A percentile compares a stretch with the other conserved stretches of the same genome.
Conservation (phyloP, 2,888 invertebrate genomes). For the Lacanobia wlatinum region DNA sequence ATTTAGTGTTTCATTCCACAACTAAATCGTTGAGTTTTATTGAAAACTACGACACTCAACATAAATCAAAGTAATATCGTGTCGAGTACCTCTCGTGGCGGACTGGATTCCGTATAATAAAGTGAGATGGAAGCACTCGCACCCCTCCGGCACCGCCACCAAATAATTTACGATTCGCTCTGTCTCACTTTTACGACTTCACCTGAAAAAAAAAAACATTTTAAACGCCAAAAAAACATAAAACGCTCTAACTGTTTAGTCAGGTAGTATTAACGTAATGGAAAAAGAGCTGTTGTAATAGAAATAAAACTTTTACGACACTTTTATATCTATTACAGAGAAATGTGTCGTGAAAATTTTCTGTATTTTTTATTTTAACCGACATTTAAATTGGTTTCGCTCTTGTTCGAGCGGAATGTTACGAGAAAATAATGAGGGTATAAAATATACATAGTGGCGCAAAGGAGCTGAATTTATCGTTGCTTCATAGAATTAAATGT, state of each 20-base stretch:
- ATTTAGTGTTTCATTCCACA: not conserved
- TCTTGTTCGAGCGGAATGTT: constrained; percentile 47
- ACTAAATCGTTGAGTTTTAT: constrained; percentile 23
- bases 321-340: constrained; percentile 53
- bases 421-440: constrained; percentile 52
- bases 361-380: constrained; percentile 46
- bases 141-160: constrained; percentile 10
- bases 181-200: constrained; percentile 60
- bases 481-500: constrained; percentile 32
- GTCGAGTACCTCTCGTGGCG: constrained; percentile 28
- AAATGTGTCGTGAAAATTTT: constrained; percentile 40
- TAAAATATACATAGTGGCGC: constrained; percentile 41
- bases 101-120: constrained; percentile 48
- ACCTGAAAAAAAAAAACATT: constrained; percentile 58
- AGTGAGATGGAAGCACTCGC: constrained; percentile 35
- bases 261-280: constrained; percentile 62
- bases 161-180: constrained; percentile 61
- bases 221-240: constrained; percentile 60
- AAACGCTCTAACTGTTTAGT: constrained; percentile 58
- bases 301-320: constrained; percentile 68
- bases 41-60: constrained; percentile 31
- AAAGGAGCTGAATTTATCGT: constrained; percentile 36
- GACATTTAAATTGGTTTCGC: constrained; percentile 52
- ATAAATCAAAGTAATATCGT: constrained; percentile 53
- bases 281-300: constrained; percentile 61